Conservation (phyloP, 2,797 vertebrate species). For the Rhynchonycteris naso region DNA sequence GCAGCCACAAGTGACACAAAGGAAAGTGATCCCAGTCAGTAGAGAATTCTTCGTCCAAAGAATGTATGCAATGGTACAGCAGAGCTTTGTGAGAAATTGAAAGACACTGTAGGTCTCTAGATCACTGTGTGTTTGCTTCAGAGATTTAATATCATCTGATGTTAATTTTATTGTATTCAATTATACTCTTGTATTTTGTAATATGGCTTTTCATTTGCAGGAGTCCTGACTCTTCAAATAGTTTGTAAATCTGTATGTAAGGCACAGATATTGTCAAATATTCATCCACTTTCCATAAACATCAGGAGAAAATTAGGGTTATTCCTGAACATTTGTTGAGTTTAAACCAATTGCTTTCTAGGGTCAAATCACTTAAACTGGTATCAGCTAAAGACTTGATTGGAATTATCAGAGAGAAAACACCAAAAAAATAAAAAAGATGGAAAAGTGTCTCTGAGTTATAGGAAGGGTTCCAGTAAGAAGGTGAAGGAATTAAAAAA, state of each 20-base stretch:
- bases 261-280: background rate
- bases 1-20: background rate
- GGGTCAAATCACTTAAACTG: background rate
- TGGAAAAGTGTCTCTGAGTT: background rate
- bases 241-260: background rate
- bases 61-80: background rate
- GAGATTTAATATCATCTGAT: background rate
- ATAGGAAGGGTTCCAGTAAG: background rate
- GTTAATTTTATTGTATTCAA: background rate
- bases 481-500: background rate
- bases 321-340: background rate
- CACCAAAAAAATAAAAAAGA: background rate
- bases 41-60: background rate
- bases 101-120: background rate
- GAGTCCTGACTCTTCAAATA: background rate
- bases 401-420: conserved; percentile 21
- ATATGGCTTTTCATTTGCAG: background rate
- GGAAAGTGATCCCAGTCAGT: background rate
- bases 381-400: background rate
- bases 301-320: background rate
- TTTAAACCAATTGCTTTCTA: conserved; percentile 17
- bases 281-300: background rate
- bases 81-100: background rate
- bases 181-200: background rate
- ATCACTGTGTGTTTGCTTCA: background rate